Evolutionary conservation across 1,140 invertebrate genomes (phyloP).

Genomic region (Drosophila micromelanica): DNA sequence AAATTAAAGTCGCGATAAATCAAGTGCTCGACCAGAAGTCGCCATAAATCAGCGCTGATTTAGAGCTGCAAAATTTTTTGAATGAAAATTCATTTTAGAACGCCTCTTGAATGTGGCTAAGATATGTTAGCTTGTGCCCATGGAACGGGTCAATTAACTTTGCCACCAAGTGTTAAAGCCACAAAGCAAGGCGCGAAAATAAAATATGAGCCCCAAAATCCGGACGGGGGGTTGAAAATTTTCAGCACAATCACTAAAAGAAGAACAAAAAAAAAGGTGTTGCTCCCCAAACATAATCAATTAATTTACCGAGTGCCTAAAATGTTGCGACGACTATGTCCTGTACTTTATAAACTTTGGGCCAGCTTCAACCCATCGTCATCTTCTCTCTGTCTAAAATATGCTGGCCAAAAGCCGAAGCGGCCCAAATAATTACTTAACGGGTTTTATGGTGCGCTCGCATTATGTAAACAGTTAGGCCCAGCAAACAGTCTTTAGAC

Average conservation of each 20-base stretch:
- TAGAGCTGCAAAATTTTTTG: conserved; percentile 28
- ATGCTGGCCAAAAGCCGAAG: conserved; percentile 1
- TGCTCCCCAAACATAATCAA: conserved; percentile 43
- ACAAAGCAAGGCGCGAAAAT: conserved; percentile 26
- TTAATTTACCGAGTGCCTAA: conserved; percentile 47
- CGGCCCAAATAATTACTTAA: conserved; percentile 59
- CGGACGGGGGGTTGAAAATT: neutral
- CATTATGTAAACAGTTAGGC: conserved; percentile 51
- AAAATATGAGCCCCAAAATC: conserved; percentile 4
- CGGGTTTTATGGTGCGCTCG: conserved; percentile 56
- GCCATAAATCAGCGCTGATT: conserved; percentile 46
- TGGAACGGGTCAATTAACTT: conserved; percentile 34
- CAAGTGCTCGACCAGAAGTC: conserved; percentile 31
- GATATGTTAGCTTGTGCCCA: conserved; percentile 1
- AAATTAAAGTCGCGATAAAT: conserved; percentile 30
- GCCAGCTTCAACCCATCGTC: neutral
- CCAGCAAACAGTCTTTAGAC: conserved; percentile 14
- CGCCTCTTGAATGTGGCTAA: conserved; percentile 19
- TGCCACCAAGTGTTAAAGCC: conserved; percentile 9
- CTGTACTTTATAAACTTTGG: conserved; percentile 40
- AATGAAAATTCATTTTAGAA: conserved; percentile 13
- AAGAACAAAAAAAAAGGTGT: conserved; percentile 28
- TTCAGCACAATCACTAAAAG: neutral
- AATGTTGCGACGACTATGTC: conserved; percentile 43
- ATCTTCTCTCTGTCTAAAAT: neutral